Conservation (phyloP, 2,113 vertebrate species). For the Sula dactylatra region DNA sequence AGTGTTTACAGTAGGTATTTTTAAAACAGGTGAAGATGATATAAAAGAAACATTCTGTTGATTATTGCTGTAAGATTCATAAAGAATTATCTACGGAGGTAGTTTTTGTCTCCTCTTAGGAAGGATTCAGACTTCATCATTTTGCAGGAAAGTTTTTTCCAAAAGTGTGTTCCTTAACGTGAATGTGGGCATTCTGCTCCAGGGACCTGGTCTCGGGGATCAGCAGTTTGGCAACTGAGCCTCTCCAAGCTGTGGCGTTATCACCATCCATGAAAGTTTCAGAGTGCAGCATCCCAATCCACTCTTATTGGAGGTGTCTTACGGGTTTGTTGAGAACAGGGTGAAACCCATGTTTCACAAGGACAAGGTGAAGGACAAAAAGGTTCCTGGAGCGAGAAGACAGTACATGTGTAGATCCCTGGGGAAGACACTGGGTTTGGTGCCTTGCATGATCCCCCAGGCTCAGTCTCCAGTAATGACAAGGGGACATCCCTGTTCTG, state of each 20-base stretch:
- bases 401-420: not conserved
- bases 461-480: not conserved
- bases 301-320: not conserved
- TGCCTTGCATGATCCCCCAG: not conserved
- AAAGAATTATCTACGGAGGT: not conserved
- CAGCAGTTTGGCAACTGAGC: not conserved
- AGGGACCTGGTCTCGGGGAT: not conserved
- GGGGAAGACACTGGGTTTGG: not conserved
- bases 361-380: not conserved
- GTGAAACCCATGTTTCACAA: not conserved
- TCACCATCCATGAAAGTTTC: not conserved
- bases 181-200: not conserved
- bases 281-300: not conserved
- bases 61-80: not conserved
- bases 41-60: not conserved
- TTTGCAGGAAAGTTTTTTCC: not conserved
- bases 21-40: not conserved
- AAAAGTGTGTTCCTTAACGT: not conserved
- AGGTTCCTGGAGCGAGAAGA: not conserved
- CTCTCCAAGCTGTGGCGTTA: not conserved
- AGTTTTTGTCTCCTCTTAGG: not conserved
- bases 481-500: not conserved
- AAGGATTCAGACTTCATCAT: not conserved
- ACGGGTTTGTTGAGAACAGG: not conserved
- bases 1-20: not conserved